A percentile compares a stretch with the other conserved stretches of the same genome.
These are phyloP conservation scores for Thalpophila matura DNA, from an alignment of 2,888 invertebrate genomes.

Conservation along the genomic window DNA sequence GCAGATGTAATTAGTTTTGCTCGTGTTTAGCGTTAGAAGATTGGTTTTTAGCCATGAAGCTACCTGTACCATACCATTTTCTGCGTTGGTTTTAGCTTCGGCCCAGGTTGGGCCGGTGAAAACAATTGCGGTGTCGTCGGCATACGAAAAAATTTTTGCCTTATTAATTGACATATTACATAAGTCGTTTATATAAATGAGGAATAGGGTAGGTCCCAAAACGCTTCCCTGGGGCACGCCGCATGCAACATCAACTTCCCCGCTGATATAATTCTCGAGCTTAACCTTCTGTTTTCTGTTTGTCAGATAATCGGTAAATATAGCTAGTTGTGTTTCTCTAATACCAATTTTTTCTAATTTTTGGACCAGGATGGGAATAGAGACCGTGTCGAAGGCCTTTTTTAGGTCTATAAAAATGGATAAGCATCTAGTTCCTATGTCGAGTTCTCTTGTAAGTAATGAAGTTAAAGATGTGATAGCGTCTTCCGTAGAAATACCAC, in stretches of 20 bases:
- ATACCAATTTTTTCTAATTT: background rate
- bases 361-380: background rate
- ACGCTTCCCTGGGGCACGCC: background rate
- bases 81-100: background rate
- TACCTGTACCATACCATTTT: background rate
- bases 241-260: background rate
- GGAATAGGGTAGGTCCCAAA: background rate
- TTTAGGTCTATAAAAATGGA: background rate
- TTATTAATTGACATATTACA: background rate
- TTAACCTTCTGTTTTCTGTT: background rate
- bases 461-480: background rate
- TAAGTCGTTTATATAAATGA: too few relatives aligned
- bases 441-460: background rate
- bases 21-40: background rate
- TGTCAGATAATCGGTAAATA: background rate
- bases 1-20: slow-evolving; percentile 1
- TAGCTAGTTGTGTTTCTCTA: background rate
- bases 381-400: too few relatives aligned
- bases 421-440: background rate
- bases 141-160: background rate
- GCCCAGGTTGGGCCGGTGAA: background rate
- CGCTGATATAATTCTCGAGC: background rate
- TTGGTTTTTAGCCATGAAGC: background rate
- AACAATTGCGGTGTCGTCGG: slow-evolving; percentile 2
- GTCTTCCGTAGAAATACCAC: background rate